Conservation (phyloP, 30 jellyfish, hydroid and myxozoan genomes). For the Cassiopea xamachana region DNA sequence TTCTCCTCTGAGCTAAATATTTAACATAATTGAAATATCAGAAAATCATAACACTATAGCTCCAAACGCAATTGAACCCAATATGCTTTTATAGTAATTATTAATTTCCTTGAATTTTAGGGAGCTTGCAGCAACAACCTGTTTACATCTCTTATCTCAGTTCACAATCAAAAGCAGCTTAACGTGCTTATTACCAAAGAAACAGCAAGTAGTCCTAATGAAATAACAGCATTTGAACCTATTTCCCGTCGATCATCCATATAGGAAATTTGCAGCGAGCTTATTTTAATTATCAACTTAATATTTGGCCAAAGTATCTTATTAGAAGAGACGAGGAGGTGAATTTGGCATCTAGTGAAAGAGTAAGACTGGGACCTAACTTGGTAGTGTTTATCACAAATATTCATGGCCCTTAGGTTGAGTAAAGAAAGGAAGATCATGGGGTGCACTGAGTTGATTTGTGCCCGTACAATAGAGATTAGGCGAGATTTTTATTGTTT, state of each 20-base stretch:
- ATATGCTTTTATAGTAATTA: no score
- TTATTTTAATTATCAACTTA: conserved; percentile 27
- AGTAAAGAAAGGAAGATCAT: conserved; percentile 41
- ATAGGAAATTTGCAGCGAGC: conserved; percentile 38
- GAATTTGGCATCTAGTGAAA: conserved; percentile 32
- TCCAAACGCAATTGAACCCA: no score
- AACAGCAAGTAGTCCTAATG: background rate
- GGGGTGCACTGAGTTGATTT: conserved; percentile 72
- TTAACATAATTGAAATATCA: no score
- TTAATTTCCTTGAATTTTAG: no score
- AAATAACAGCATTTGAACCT: conserved; percentile 2
- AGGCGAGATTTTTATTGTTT: conserved; percentile 62
- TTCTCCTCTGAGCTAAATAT: no score
- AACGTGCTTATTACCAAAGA: background rate
- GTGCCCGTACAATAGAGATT: conserved; percentile 63
- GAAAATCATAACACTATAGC: no score
- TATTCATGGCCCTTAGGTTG: conserved; percentile 72
- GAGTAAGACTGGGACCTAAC: conserved; percentile 32
- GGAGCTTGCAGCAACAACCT: no score
- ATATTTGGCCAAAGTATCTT: conserved; percentile 1
- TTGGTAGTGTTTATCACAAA: conserved; percentile 49
- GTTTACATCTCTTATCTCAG: background rate
- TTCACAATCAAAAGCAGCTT: background rate
- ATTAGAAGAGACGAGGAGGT: background rate
- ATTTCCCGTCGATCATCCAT: conserved; percentile 42